Conservation (phyloP, 2,888 invertebrate genomes). For the Tethea ocularis region DNA sequence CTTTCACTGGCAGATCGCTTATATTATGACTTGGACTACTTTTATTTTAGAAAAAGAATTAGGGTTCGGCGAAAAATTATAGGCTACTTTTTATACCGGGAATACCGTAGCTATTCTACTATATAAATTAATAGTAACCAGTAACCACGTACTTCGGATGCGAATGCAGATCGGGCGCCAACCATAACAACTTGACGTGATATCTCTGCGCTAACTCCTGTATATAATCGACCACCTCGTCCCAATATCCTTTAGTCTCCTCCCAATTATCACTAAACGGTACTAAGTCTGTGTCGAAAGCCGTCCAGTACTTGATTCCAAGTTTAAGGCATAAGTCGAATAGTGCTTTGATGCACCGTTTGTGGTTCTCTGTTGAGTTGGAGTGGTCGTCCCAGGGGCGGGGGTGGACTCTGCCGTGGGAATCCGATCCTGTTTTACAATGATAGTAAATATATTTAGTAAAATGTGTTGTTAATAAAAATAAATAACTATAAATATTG, state of each 20-base stretch:
- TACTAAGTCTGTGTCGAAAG: constrained; percentile 85
- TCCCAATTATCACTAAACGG: constrained; percentile 81
- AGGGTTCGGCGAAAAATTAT: too few relatives aligned
- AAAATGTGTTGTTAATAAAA: too few relatives aligned
- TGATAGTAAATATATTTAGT: background rate
- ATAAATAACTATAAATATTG: too few relatives aligned
- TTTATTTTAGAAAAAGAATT: too few relatives aligned
- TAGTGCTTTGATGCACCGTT: constrained; percentile 82
- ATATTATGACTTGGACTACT: too few relatives aligned
- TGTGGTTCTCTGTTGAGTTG: constrained; percentile 82
- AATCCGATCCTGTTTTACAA: constrained; percentile 59
- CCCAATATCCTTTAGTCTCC: constrained; percentile 81
- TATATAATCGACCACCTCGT: constrained; percentile 83
- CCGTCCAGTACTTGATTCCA: constrained; percentile 86
- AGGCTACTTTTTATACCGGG: too few relatives aligned
- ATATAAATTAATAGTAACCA: too few relatives aligned
- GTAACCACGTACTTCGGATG: constrained; percentile 80
- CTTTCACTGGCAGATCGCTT: too few relatives aligned
- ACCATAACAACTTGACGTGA: constrained; percentile 85
- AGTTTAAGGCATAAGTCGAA: constrained; percentile 86
- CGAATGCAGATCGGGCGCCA: constrained; percentile 85
- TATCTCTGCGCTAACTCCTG: constrained; percentile 80
- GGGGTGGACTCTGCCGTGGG: constrained; percentile 62
- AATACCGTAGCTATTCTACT: too few relatives aligned
- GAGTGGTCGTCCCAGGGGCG: constrained; percentile 84